Percentiles rank a stretch among this genome's conserved stretches.
Evolutionary conservation across 2,888 invertebrate species (phyloP).

Genomic region (Clivina fossor): DNA sequence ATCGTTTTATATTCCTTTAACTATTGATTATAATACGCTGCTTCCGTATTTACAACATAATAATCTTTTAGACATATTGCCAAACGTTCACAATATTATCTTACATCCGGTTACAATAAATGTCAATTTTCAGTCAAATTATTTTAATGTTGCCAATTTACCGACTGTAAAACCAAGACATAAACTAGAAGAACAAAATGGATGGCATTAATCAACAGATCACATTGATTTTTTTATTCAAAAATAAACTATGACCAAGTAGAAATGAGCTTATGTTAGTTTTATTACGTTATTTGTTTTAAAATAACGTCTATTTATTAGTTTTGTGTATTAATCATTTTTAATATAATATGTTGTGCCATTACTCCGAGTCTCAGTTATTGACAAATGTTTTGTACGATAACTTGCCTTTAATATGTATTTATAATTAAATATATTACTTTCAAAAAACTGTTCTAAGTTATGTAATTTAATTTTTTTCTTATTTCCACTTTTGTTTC

Average conservation of each 20-base stretch:
- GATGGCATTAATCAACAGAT: conserved; percentile 21
- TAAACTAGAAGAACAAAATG: conserved; percentile 27
- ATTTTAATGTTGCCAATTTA: conserved; percentile 3
- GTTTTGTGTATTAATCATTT: not conserved
- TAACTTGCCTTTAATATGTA: not conserved
- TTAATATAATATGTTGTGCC: not conserved
- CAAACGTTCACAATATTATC: conserved; percentile 61
- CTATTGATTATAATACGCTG: conserved; percentile 73
- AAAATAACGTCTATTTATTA: no score
- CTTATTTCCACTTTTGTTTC: not conserved
- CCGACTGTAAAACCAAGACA: conserved; percentile 17
- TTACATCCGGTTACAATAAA: conserved; percentile 88
- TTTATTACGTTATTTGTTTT: no score
- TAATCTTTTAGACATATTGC: conserved; percentile 60
- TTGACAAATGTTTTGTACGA: no score
- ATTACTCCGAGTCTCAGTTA: no score
- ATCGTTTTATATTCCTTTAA: conserved; percentile 84
- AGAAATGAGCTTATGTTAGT: conserved; percentile 1
- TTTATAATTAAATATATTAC: not conserved
- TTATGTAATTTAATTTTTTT: not conserved
- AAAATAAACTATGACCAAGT: not conserved
- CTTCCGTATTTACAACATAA: conserved; percentile 67
- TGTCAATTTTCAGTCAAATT: conserved; percentile 68
- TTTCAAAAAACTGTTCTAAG: not conserved
- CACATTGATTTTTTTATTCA: not conserved